Evolutionary conservation across 2,797 vertebrate species (phyloP).

Genomic region (Oophaga sylvatica): DNA sequence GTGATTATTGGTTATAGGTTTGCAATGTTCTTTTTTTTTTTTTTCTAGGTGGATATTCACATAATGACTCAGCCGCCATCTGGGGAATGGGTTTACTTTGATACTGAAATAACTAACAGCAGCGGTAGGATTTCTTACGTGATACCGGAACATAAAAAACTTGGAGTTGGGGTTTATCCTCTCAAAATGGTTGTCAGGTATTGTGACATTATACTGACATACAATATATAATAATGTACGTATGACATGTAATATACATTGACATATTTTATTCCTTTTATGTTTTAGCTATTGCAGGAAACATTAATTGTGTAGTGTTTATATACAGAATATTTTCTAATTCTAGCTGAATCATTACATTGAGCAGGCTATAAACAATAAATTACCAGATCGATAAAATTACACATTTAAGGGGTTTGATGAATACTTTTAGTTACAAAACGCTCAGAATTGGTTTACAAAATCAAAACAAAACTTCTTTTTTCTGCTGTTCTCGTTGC

Average conservation of each 20-base stretch:
- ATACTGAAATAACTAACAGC: constrained; percentile 93
- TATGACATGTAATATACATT: no score
- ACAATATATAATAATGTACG: no score
- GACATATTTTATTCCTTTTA: no score
- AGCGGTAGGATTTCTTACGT: constrained; percentile 90
- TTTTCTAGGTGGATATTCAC: constrained; percentile 90
- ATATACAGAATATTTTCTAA: no score
- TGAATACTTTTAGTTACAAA: no score
- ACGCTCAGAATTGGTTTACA: no score
- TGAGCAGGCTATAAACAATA: no score
- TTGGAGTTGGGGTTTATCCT: constrained; percentile 94
- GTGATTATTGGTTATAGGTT: not conserved
- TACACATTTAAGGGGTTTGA: no score
- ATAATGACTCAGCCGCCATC: constrained; percentile 97
- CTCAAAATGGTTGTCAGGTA: constrained; percentile 99
- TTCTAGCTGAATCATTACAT: no score
- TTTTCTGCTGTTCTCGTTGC: no score
- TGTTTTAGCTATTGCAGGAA: not conserved
- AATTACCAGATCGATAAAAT: no score
- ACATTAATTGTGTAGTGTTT: not conserved
- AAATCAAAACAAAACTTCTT: no score
- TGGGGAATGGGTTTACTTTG: constrained; percentile 93
- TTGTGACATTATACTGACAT: not conserved
- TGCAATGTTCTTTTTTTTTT: not conserved
- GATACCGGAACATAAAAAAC: constrained; percentile 86